Evolutionary conservation across 2,888 invertebrate species (phyloP).

Genomic region (Acleris holmiana): DNA sequence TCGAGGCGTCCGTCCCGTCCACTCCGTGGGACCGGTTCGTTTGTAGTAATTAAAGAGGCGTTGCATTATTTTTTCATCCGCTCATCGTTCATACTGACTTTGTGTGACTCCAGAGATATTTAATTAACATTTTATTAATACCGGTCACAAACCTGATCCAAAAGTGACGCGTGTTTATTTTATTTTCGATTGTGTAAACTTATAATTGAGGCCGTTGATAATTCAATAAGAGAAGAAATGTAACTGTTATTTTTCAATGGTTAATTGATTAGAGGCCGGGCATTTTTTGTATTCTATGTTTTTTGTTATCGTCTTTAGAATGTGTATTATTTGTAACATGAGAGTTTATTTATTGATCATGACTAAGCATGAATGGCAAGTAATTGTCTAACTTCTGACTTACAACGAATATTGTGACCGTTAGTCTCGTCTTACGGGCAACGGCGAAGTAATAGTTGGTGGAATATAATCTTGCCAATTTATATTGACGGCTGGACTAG

Average conservation of each 20-base stretch:
- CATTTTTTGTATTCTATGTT: conserved; percentile 13
- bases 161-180: conserved; percentile 23
- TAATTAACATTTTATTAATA: conserved; percentile 32
- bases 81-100: conserved; percentile 37
- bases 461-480: background rate
- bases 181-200: conserved; percentile 26
- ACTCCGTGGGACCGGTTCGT: conserved; percentile 39
- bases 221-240: conserved; percentile 29
- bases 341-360: conserved; percentile 9
- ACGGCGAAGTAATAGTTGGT: background rate
- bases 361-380: background rate
- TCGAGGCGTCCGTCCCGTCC: conserved; percentile 32
- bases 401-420: background rate
- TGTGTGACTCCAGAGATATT: conserved; percentile 25
- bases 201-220: conserved; percentile 30
- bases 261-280: conserved; percentile 26
- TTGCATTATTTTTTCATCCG: conserved; percentile 39
- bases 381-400: background rate
- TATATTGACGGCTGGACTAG: too few species aligned
- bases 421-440: background rate
- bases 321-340: conserved; percentile 8
- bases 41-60: conserved; percentile 38
- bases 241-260: conserved; percentile 27
- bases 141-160: conserved; percentile 30
- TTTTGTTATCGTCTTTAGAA: conserved; percentile 17